Evolutionary conservation across 2,888 invertebrate genomes (phyloP).

Genomic region (Glyphotaelius pellucidus): DNA sequence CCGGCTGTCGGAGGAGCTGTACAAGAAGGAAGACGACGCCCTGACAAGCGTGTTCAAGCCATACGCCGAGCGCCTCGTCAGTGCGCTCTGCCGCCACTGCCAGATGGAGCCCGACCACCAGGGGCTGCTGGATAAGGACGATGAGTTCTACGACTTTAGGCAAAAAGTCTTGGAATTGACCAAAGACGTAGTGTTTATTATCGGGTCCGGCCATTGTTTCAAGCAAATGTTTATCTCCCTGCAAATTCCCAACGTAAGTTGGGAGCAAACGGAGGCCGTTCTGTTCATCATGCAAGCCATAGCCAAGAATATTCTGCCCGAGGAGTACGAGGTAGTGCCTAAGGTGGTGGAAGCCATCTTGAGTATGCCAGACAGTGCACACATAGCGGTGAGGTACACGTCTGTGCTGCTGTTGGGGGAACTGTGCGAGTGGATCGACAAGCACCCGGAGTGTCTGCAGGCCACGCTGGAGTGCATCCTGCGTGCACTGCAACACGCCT

Average conservation of each 20-base stretch:
- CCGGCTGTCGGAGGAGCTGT: constrained; percentile 94
- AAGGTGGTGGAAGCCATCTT: constrained; percentile 95
- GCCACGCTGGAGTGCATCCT: constrained; percentile 89
- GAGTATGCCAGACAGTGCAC: constrained; percentile 88
- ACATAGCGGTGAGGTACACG: constrained; percentile 92
- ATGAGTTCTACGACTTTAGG: constrained; percentile 90
- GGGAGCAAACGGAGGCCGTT: constrained; percentile 96
- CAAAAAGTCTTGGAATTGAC: constrained; percentile 93
- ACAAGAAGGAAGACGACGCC: constrained; percentile 89
- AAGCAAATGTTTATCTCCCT: constrained; percentile 92
- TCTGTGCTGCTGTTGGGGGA: constrained; percentile 93
- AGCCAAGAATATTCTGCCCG: constrained; percentile 94
- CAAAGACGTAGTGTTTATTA: constrained; percentile 97
- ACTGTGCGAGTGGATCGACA: constrained; percentile 96
- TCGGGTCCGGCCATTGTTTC: constrained; percentile 95
- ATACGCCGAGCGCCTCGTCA: constrained; percentile 93
- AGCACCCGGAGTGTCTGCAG: constrained; percentile 88
- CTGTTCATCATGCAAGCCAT: constrained; percentile 97
- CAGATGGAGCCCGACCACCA: constrained; percentile 97
- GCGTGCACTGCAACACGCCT: constrained; percentile 83
- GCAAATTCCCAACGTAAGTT: constrained; percentile 84
- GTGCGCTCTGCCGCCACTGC: constrained; percentile 93
- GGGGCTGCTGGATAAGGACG: constrained; percentile 88
- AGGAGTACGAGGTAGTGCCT: constrained; percentile 94
- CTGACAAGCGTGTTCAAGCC: constrained; percentile 92